Conservation (phyloP, 2,797 vertebrate species). For the Jordanella pulchra region DNA sequence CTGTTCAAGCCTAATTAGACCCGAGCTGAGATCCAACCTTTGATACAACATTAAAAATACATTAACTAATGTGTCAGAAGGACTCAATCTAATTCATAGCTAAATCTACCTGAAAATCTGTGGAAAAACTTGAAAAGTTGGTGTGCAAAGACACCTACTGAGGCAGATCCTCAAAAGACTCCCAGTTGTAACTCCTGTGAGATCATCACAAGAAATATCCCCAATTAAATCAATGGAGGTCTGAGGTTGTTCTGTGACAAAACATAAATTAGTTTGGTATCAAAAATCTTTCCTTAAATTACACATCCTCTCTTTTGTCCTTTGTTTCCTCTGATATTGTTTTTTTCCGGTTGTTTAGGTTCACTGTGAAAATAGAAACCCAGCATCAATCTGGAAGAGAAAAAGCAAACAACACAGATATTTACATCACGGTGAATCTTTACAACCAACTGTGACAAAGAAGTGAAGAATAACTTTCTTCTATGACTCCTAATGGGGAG, state of each 20-base stretch:
- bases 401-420: constrained; percentile 13
- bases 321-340: constrained; percentile 56
- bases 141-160: background rate
- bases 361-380: constrained; percentile 52
- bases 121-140: no score
- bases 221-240: background rate
- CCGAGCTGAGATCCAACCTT: no score
- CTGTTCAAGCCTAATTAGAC: no score
- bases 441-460: constrained; percentile 40
- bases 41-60: no score
- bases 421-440: constrained; percentile 59
- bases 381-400: background rate
- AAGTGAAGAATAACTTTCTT: constrained; percentile 24
- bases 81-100: no score
- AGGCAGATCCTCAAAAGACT: background rate
- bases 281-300: background rate
- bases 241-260: background rate
- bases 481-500: constrained; percentile 22
- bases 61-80: no score
- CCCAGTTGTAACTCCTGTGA: background rate
- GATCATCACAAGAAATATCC: background rate
- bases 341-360: constrained; percentile 66
- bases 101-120: no score
- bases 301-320: constrained; percentile 14
- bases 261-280: background rate